Evolutionary conservation across 1,140 invertebrate genomes (phyloP), one percentile per base, ranked within the genome.

Genomic region (Drosophila santomea): DNA sequence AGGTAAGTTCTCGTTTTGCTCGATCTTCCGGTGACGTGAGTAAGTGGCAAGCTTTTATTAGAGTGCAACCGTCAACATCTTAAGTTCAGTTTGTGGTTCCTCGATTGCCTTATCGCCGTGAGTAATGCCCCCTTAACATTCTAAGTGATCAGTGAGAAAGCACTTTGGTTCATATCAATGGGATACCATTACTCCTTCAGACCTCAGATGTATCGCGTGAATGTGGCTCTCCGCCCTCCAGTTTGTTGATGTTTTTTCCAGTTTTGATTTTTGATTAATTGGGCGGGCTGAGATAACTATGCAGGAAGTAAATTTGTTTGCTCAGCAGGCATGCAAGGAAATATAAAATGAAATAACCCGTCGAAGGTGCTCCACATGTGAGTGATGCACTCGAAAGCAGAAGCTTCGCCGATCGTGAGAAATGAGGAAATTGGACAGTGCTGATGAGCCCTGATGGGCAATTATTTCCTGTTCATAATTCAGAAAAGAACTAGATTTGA

Each of bases 251-350:
- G 38, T 44, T 63, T 20, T 77, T 77, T 80, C 60, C 62, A 69
- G 58, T 32, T 79, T 67, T 68, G 51, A 73, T 80, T 80, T 78
- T 86, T 85, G 78, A 82, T 78, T 85, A 81, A 81, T 86, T 78
- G 52, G 74, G 63, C 43, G 81, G 54, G 58, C 48, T 41, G 17
- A 38, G 51, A 60, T 66, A 81, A 82, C 68, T 75, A 86, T 67
- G 51, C 82, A 86, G 82, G 82, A 85, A 85, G 82, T 88, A 48
- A 75, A 71, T 86, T 67, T 66, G 60, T 39, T 32, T 47, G 28
- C 60, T 54, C 63, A 2, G 36, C 64, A 25, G 11, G 36, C 64
- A 66, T 52, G 63, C 74, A 74, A 61, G 55, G 36, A 48, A 43
- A 17, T 0, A 14, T 38, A 32, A 20, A 38, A 39, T 23, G 39